Evolutionary conservation across 2,888 invertebrate genomes (phyloP), one percentile per base, ranked within the genome.

Genomic region (Rhogogaster chlorosoma): DNA sequence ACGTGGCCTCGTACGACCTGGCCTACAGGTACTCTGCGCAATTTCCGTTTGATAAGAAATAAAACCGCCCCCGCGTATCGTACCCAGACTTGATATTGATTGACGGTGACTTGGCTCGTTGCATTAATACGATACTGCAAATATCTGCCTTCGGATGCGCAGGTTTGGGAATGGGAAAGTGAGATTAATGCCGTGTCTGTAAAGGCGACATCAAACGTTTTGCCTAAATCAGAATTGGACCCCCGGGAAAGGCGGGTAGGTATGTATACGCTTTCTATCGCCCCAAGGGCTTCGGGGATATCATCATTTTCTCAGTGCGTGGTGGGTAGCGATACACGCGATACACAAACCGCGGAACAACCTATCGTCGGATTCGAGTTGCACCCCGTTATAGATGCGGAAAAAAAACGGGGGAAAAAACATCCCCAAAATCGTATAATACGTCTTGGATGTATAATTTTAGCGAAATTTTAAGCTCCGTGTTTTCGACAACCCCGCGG

Each of bases 81-180:
- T n/a, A n/a, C n/a, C n/a, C n/a, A n/a, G n/a, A n/a, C n/a, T n/a
- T n/a, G 6, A 32, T 67, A 71, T 71, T 10, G 71, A 71, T 71
- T 71, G 71, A 71, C 70, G 70, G 70, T 38, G 71, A 71, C 36
- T 15, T 42, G 38, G 38, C 42, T 71, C 22, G 38, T 15, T 67
- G 67, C 15, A 32, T 67, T 32, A 29, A 18, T 32, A 67, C 15
- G 1, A 10, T 7, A 29, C 67, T 6, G 12, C 45, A 45, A 45
- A 15, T 7, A 12, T 12, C 2, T 64, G 64, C 0, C 9, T 22
- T 22, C 26, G 9, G 26, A 61, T 26, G 12, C 2, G 26, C 4
- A 26, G 18, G 22, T 53, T 1, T 4, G 18, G 5, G 4, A 57
- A 57, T 9, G 22, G 57, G 22, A 22, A 22, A 57, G n/a, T 22